Percentiles rank a stretch among this genome's conserved stretches.
Evolutionary conservation across 2,888 invertebrate species (phyloP).

Genomic region (Eupithecia vulgata): DNA sequence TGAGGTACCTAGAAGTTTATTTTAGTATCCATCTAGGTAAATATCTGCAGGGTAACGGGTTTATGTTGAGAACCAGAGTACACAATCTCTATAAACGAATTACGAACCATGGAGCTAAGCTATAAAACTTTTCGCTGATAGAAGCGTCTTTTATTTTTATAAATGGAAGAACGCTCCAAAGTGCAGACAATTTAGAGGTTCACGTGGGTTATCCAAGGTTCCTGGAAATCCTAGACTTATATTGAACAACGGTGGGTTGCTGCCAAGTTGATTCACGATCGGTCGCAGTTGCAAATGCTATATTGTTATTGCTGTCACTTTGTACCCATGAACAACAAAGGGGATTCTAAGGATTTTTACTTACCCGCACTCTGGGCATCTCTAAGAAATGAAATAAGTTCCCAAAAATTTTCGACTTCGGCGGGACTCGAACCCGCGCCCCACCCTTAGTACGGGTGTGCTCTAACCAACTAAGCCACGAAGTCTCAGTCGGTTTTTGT

Average conservation of each 20-base stretch:
- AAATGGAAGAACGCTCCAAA: constrained; percentile 13
- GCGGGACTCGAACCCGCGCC: too few relatives aligned
- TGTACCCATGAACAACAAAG: neutral
- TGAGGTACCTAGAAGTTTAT: neutral
- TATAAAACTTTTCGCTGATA: constrained; percentile 17
- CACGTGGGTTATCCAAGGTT: constrained; percentile 16
- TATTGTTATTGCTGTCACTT: constrained; percentile 1
- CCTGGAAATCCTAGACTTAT: constrained; percentile 8
- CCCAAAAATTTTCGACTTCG: too few relatives aligned
- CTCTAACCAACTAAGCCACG: too few relatives aligned
- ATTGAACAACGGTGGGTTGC: neutral
- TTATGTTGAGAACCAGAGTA: neutral
- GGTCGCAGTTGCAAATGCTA: neutral
- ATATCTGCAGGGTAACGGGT: neutral
- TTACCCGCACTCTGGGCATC: too few relatives aligned
- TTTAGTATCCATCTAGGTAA: neutral
- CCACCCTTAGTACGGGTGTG: too few relatives aligned
- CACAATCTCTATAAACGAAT: neutral
- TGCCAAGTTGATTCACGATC: constrained; percentile 1
- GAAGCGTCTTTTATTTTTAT: constrained; percentile 19
- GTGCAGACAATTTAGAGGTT: constrained; percentile 24
- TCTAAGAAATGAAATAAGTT: too few relatives aligned
- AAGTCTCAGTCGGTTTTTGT: too few relatives aligned
- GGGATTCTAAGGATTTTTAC: too few relatives aligned
- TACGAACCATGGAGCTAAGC: neutral